Percentiles rank a stretch among this genome's conserved stretches.
phyloP scores from a whole-genome alignment of 2,113 vertebrate species.

The Daubentonia madagascariensis region DNA sequence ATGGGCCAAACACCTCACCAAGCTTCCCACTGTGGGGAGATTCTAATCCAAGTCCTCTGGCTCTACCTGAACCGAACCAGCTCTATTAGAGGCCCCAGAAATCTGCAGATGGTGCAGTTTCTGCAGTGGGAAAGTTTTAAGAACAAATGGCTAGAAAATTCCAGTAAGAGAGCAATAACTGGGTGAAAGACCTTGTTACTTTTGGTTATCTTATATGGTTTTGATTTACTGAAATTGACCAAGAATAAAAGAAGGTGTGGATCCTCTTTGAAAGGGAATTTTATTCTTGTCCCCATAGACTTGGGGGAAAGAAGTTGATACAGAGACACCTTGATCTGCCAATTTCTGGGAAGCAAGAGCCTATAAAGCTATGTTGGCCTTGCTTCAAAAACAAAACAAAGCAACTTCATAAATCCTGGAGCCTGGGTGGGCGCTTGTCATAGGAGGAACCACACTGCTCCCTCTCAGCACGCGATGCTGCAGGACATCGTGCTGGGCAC shows the following conservation, averaged over 20 bases:
- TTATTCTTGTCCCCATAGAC: neutral
- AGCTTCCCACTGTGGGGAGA: neutral
- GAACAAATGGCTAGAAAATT: neutral
- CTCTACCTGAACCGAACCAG: neutral
- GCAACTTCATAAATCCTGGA: neutral
- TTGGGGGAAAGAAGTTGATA: neutral
- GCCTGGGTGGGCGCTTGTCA: neutral
- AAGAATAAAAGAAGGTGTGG: neutral
- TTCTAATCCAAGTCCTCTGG: fast-evolving
- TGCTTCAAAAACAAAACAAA: neutral
- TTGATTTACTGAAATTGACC: neutral
- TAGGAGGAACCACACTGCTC: fast-evolving
- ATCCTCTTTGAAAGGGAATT: neutral
- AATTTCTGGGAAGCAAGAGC: neutral
- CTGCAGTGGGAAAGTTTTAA: neutral
- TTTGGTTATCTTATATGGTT: neutral
- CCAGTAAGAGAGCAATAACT: neutral
- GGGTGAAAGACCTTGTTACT: fast-evolving
- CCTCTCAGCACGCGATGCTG: fast-evolving
- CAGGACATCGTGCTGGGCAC: fast-evolving
- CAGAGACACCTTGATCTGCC: conserved; percentile 18
- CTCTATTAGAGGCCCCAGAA: neutral
- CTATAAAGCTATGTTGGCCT: neutral
- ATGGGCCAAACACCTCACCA: fast-evolving
- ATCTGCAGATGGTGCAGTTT: fast-evolving